Percentiles rank a stretch among this genome's conserved stretches.
These are phyloP conservation scores for Idaea straminata DNA, from an alignment of 2,888 invertebrate species.

Conservation along the genomic window DNA sequence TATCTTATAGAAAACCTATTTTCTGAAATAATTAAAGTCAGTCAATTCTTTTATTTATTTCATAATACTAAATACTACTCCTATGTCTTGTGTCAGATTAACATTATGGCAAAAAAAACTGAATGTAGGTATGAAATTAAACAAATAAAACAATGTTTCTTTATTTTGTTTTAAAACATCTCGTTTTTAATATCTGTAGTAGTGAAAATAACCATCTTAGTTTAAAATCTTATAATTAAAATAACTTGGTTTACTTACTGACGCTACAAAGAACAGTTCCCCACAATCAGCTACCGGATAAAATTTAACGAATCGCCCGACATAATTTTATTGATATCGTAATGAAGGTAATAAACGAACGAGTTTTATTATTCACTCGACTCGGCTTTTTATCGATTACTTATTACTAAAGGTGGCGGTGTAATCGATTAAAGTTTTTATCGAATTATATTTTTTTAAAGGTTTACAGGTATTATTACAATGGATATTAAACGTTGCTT, in stretches of 20 bases:
- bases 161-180: too few species aligned
- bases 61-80: too few species aligned
- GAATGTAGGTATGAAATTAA: too few species aligned
- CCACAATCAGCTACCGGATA: constrained; percentile 46
- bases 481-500: neutral
- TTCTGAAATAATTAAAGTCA: too few species aligned
- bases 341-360: constrained; percentile 45
- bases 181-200: too few species aligned
- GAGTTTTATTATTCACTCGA: constrained; percentile 36
- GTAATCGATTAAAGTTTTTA: constrained; percentile 29
- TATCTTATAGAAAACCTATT: too few species aligned
- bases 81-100: too few species aligned
- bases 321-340: constrained; percentile 46
- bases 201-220: neutral
- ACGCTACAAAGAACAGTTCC: constrained; percentile 24
- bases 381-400: constrained; percentile 29
- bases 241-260: constrained; percentile 10
- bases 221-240: neutral
- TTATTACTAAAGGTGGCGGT: constrained; percentile 17
- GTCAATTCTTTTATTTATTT: too few species aligned
- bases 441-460: neutral
- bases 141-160: too few species aligned
- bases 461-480: neutral
- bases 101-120: too few species aligned
- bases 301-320: constrained; percentile 49